Conservation (phyloP, 2,797 vertebrate species). For the Acanthopagrus latus region DNA sequence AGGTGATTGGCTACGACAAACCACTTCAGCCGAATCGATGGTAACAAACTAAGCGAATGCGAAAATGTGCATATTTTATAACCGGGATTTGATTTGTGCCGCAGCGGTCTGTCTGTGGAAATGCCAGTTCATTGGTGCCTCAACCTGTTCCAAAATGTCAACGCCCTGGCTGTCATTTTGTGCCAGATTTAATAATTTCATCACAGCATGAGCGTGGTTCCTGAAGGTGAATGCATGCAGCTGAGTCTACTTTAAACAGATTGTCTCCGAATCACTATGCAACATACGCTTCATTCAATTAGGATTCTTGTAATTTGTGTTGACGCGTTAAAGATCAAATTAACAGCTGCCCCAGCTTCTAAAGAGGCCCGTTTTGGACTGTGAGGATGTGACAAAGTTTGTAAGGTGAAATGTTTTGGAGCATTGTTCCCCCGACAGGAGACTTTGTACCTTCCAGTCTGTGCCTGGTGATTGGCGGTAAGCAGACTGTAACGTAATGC, state of each 20-base stretch:
- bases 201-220: conserved; percentile 22
- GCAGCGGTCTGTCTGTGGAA: conserved; percentile 3
- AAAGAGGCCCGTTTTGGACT: not conserved
- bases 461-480: conserved; percentile 64
- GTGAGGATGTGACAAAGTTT: conserved; percentile 1
- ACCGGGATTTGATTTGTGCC: conserved; percentile 6
- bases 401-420: conserved; percentile 15
- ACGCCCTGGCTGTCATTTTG: conserved; percentile 11
- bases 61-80: conserved; percentile 5
- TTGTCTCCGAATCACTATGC: not conserved
- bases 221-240: conserved; percentile 1
- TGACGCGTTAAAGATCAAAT: conserved; percentile 25
- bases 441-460: conserved; percentile 5
- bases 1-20: not conserved
- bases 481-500: conserved; percentile 51
- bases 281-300: conserved; percentile 11
- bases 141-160: conserved; percentile 53
- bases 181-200: conserved; percentile 23
- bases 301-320: not conserved
- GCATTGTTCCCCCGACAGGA: conserved; percentile 36
- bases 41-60: not conserved
- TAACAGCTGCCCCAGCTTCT: conserved; percentile 15
- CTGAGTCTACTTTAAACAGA: not conserved
- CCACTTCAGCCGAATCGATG: conserved; percentile 5
- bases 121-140: conserved; percentile 29